A percentile compares a stretch with the other conserved stretches of the same genome.
phyloP scores from a whole-genome alignment of 2,797 vertebrate genomes.

The Alcedo atthis region DNA sequence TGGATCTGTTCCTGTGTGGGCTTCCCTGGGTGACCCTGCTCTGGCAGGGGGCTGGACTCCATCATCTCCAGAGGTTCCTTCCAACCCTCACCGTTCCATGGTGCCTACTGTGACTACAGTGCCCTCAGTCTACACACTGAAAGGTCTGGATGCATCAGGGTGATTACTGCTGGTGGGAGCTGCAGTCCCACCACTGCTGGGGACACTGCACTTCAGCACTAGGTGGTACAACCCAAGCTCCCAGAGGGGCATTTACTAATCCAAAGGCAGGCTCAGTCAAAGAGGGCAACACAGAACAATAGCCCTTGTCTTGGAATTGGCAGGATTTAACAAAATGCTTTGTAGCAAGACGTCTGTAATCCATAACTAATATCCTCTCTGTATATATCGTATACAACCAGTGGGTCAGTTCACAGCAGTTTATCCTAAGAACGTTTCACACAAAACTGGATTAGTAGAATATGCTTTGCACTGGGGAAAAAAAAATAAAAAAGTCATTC shows the following conservation, averaged over 20 bases:
- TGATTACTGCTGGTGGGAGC: background rate
- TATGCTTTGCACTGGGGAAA: constrained; percentile 29
- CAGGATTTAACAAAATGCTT: constrained; percentile 43
- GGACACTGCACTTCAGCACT: background rate
- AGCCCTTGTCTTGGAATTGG: background rate
- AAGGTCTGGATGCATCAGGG: background rate
- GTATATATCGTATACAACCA: background rate
- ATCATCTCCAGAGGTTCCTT: too few species aligned
- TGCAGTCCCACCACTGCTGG: background rate
- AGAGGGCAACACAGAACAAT: constrained; percentile 21
- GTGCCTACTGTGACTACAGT: background rate
- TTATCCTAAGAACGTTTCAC: constrained; percentile 69
- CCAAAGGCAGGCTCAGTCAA: background rate
- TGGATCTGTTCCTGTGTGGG: too few species aligned
- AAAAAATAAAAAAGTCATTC: constrained; percentile 14
- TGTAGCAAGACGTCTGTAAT: constrained; percentile 47
- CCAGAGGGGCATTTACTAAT: background rate
- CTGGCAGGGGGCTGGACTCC: too few species aligned
- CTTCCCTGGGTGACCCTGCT: too few species aligned
- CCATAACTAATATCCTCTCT: constrained; percentile 60
- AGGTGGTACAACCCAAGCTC: background rate
- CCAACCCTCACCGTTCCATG: too few species aligned
- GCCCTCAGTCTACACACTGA: accelerated
- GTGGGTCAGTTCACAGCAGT: constrained; percentile 49
- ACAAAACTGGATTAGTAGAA: constrained; percentile 64